Evolutionary conservation across 2,888 invertebrate species (phyloP), one percentile per base, ranked within the genome.

Genomic region (Drosophila silvestris): DNA sequence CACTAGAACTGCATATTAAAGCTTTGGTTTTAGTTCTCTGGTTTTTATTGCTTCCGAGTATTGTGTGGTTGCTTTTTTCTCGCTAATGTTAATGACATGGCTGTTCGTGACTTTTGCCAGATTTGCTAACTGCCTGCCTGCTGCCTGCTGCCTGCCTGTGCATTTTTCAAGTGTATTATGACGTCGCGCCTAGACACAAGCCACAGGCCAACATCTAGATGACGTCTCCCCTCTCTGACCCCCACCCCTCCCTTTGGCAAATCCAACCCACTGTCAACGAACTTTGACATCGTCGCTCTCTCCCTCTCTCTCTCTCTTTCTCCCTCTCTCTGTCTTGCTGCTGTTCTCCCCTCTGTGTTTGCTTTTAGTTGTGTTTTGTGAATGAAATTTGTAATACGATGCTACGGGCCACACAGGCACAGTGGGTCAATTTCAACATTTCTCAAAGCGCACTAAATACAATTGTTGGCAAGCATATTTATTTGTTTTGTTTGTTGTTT

Each of bases 331-430:
- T 37, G n/a, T 41, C 28, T 52, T 53, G 35, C 35, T 19, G 16
- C 16, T 26, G 47, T 37, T 35, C 41, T 58, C 59, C 47, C 37
- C 44, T 50, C 41, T 33, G 61, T 77, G 78, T 74, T 70, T 75
- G 68, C 67, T 71, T 77, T 74, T 77, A 62, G 79, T 57, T 79
- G 64, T 74, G 74, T 83, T 91, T 91, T 90, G 88, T 91, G 88
- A 92, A 92, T 91, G 92, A 92, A 91, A 90, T 85, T 81, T 80
- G 91, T 88, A 91, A 91, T 85, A 82, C 91, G 91, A 92, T 91
- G 92, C 91, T 81, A 83, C 81, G 69, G 71, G 70, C 47, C 22
- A 9, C 47, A 47, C 47, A 32, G 30, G 61, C 50, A 77, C 73
- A 67, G 73, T 80, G 80, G 75, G 59, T 71, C 71, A 77, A 52